Percentiles rank a stretch among this genome's conserved stretches.
Conservation (phyloP, 1,140 invertebrate species). For the Caerostris extrusa region DNA sequence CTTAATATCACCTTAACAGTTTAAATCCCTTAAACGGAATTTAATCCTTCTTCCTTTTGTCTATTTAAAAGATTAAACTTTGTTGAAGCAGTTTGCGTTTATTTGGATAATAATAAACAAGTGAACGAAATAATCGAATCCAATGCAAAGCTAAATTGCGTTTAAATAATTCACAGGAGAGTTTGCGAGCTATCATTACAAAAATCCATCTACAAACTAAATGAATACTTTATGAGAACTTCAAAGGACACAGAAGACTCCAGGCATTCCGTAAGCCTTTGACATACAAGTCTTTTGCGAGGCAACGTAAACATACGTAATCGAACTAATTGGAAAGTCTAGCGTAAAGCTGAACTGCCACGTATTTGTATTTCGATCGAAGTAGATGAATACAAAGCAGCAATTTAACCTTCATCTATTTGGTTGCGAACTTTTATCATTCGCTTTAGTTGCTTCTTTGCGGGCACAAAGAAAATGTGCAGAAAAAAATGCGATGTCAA, state of each 20-base stretch:
- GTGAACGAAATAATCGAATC: neutral
- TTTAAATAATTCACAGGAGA: neutral
- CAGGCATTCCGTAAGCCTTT: neutral
- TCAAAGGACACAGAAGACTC: neutral
- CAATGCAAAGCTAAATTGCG: neutral
- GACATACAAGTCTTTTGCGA: neutral
- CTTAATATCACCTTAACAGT: too few species aligned
- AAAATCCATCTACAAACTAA: neutral
- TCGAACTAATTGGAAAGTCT: conserved; percentile 20
- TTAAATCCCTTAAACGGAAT: too few species aligned
- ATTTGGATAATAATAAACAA: neutral
- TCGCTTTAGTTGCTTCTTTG: neutral
- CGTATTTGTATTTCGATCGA: neutral
- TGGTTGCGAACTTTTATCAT: neutral
- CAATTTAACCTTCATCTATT: neutral
- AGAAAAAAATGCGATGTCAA: neutral
- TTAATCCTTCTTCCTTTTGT: too few species aligned
- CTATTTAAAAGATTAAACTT: too few species aligned
- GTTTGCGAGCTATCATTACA: neutral
- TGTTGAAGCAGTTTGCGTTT: too few species aligned
- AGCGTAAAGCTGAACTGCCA: neutral
- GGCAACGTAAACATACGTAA: neutral
- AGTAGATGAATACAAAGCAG: neutral
- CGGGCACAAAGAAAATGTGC: neutral
- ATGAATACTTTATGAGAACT: neutral